These are phyloP conservation scores for Phyllotis vaccarum DNA, from an alignment of 2,797 vertebrate genomes.

Conservation along the genomic window DNA sequence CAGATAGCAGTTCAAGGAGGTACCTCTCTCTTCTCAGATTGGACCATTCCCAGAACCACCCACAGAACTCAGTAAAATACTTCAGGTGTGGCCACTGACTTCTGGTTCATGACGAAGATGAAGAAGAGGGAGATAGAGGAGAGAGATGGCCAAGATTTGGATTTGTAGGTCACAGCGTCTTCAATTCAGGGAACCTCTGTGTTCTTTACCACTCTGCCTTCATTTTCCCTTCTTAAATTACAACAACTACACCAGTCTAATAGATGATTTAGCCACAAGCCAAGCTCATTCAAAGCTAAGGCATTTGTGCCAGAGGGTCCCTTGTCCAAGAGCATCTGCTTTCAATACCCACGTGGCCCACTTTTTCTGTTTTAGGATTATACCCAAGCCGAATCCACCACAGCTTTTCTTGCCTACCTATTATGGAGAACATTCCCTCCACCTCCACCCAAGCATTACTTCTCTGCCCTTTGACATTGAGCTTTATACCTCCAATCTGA, in stretches of 20 bases:
- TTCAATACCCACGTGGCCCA: neutral
- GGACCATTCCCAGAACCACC: neutral
- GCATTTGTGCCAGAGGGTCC: neutral
- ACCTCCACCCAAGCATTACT: rapidly evolving
- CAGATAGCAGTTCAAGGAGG: neutral
- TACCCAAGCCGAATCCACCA: rapidly evolving
- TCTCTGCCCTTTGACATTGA: neutral
- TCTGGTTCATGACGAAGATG: neutral
- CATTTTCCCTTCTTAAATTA: no score
- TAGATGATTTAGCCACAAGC: neutral
- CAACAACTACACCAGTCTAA: neutral
- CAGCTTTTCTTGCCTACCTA: rapidly evolving
- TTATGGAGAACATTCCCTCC: rapidly evolving
- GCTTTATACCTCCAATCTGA: neutral
- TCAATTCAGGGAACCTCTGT: no score
- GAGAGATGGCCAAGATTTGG: neutral
- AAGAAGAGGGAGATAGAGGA: neutral
- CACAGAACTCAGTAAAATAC: neutral
- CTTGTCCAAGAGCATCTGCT: neutral
- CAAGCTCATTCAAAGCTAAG: neutral
- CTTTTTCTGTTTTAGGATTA: neutral
- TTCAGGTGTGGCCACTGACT: neutral
- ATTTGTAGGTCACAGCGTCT: neutral
- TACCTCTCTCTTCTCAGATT: no score
- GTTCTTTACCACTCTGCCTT: rapidly evolving